phyloP scores from a whole-genome alignment of 1,140 invertebrate genomes.

The Aphaenogaster rudis region DNA sequence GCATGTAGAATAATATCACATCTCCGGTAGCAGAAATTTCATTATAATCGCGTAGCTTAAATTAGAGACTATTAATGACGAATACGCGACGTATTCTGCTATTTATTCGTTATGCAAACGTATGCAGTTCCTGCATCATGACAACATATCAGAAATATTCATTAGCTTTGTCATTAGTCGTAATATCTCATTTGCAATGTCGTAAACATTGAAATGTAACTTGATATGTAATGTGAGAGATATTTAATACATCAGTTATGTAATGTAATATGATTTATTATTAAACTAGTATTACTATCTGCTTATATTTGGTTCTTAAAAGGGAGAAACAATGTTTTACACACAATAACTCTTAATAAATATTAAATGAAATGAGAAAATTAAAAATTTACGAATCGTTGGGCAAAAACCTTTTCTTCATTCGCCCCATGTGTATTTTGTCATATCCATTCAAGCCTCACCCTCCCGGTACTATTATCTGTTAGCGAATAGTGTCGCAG shows the following conservation, averaged over 20 bases:
- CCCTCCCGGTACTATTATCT: neutral
- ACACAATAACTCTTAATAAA: slow-evolving; percentile 1
- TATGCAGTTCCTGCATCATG: neutral
- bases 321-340: neutral
- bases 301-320: neutral
- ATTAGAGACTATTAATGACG: neutral
- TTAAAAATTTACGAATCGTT: slow-evolving; percentile 35
- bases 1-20: neutral
- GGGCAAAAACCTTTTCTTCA: neutral
- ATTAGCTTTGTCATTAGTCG: slow-evolving; percentile 22
- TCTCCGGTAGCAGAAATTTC: slow-evolving; percentile 31
- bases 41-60: slow-evolving; percentile 8
- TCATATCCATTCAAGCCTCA: neutral
- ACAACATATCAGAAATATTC: slow-evolving; percentile 7
- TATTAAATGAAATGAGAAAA: slow-evolving; percentile 30
- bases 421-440: neutral
- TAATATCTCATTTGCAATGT: slow-evolving; percentile 8
- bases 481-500: neutral
- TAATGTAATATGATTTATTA: slow-evolving; percentile 5
- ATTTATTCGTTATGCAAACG: slow-evolving; percentile 16
- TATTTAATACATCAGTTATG: neutral
- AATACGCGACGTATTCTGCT: neutral
- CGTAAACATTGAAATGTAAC: slow-evolving; percentile 8
- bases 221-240: neutral
- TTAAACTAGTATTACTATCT: neutral